phyloP scores from a whole-genome alignment of 2,113 vertebrate genomes.

The Indicator indicator region DNA sequence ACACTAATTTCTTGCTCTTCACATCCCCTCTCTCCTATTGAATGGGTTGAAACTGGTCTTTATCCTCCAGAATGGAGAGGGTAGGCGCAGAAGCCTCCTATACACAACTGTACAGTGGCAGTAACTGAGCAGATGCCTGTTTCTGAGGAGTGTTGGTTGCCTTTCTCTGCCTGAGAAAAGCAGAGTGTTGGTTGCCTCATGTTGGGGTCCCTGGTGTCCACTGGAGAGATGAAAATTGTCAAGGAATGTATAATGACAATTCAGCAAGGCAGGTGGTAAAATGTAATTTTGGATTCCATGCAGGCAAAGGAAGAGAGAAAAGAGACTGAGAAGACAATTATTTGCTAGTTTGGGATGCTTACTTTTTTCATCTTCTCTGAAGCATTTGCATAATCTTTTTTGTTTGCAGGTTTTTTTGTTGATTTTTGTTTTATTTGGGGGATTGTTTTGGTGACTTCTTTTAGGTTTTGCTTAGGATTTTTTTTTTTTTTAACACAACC shows the following conservation, averaged over 20 bases:
- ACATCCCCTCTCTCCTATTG: neutral
- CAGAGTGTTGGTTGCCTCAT: accelerated
- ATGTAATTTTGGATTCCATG: neutral
- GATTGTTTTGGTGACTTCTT: neutral
- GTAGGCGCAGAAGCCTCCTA: accelerated
- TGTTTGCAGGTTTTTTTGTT: neutral
- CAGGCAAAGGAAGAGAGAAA: neutral
- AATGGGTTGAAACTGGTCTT: neutral
- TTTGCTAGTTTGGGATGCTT: conserved; percentile 10
- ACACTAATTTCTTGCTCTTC: neutral
- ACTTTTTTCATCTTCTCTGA: conserved; percentile 33
- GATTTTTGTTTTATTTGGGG: neutral
- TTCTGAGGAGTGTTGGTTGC: accelerated
- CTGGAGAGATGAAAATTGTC: neutral
- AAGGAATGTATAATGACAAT: neutral
- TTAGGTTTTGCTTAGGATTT: neutral
- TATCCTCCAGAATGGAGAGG: accelerated
- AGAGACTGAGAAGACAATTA: neutral
- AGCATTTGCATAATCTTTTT: conserved; percentile 34
- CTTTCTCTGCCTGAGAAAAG: too few species aligned
- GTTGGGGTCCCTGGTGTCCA: neutral
- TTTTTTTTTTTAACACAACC: neutral
- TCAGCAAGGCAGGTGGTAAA: conserved; percentile 32
- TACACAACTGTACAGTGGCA: neutral
- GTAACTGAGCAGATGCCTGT: neutral